A percentile compares a stretch with the other conserved stretches of the same genome.
These are phyloP conservation scores for Chionis minor DNA, from an alignment of 2,113 vertebrate species.

Conservation along the genomic window DNA sequence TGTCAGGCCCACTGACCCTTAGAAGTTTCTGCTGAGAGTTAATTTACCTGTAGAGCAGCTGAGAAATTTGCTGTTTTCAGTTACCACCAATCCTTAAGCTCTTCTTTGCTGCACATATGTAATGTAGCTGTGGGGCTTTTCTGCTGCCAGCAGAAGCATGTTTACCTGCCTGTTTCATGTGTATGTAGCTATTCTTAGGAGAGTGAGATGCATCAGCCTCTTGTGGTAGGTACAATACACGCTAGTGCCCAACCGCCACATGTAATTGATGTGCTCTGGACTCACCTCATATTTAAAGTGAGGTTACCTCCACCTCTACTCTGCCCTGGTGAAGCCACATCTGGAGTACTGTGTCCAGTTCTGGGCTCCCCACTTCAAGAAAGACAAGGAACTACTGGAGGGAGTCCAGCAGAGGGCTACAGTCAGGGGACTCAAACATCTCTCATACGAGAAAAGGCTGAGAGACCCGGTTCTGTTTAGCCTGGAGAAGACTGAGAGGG, in stretches of 20 bases:
- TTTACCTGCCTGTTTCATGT: not conserved
- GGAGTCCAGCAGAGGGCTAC: not conserved
- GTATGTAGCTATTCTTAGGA: not conserved
- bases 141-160: not conserved
- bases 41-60: not conserved
- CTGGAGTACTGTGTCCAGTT: not conserved
- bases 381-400: not conserved
- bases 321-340: not conserved
- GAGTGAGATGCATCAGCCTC: not conserved
- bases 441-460: not conserved
- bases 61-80: not conserved
- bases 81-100: not conserved
- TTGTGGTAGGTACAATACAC: not conserved
- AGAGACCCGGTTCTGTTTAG: not conserved
- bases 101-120: not conserved
- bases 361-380: not conserved
- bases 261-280: not conserved
- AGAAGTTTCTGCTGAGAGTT: not conserved
- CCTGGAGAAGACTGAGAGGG: not conserved
- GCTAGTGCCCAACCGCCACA: not conserved
- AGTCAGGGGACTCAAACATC: not conserved
- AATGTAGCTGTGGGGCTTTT: not conserved
- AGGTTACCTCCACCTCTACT: not conserved
- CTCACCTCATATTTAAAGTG: not conserved
- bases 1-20: not conserved